Evolutionary conservation across 1,140 invertebrate genomes (phyloP).

Genomic region (Nephotettix cincticeps): DNA sequence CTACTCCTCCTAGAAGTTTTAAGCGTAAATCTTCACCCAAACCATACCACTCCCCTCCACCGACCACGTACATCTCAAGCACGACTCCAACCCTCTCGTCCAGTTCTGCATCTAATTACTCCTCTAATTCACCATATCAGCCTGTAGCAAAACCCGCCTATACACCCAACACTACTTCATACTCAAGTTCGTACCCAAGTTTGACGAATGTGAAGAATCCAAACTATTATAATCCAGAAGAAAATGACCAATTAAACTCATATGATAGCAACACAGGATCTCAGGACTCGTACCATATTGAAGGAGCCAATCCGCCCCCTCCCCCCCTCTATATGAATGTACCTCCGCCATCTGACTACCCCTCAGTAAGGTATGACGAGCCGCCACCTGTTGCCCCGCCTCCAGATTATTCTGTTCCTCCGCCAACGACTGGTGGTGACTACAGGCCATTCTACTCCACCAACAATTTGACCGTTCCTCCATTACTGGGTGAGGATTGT

Average conservation of each 20-base stretch:
- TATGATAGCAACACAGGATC: not conserved
- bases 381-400: constrained; percentile 31
- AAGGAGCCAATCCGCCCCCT: not conserved
- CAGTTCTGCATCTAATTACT: constrained; percentile 5
- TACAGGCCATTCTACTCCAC: not conserved
- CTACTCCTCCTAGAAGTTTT: constrained; percentile 7
- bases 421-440: constrained; percentile 40
- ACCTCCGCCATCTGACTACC: not conserved
- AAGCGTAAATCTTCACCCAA: constrained; percentile 33
- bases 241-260: not conserved
- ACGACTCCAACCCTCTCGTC: constrained; percentile 1
- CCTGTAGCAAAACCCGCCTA: not conserved
- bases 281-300: not conserved
- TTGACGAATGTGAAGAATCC: not conserved
- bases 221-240: not conserved
- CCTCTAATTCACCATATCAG: not conserved
- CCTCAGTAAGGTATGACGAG: constrained; percentile 33
- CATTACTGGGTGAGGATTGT: constrained; percentile 20
- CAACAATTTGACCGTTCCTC: not conserved
- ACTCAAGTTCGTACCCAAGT: not conserved
- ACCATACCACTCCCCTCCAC: not conserved
- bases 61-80: not conserved
- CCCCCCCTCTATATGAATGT: not conserved
- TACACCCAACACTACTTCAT: not conserved
- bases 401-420: constrained; percentile 34